Conservation (phyloP, 1,140 invertebrate species). For the Mylabris phalerata region DNA sequence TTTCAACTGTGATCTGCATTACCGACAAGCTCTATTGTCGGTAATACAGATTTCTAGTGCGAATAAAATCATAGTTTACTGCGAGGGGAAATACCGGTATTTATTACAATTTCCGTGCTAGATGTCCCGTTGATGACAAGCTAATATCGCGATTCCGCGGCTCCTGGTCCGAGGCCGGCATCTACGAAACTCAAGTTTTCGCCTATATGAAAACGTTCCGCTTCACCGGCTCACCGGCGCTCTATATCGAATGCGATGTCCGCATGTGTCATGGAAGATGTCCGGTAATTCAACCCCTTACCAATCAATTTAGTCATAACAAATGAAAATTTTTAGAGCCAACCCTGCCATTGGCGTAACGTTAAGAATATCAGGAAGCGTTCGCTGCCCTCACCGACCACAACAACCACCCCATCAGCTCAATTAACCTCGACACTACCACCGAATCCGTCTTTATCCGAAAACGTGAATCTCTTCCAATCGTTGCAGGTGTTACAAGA, state of each 20-base stretch:
- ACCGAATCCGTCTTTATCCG: constrained; percentile 51
- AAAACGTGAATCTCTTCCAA: constrained; percentile 85
- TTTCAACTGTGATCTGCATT: no score
- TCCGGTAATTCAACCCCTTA: constrained; percentile 55
- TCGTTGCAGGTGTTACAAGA: constrained; percentile 80
- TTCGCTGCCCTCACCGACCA: constrained; percentile 40
- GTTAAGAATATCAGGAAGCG: constrained; percentile 69
- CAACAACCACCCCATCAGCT: constrained; percentile 29
- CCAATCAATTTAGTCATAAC: background rate
- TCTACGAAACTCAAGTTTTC: constrained; percentile 90
- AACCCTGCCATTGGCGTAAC: constrained; percentile 88
- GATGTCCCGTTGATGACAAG: constrained; percentile 90
- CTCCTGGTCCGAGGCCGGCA: constrained; percentile 81
- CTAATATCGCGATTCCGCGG: constrained; percentile 86
- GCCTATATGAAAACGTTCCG: constrained; percentile 94
- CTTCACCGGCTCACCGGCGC: constrained; percentile 85
- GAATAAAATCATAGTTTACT: no score
- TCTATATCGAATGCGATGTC: constrained; percentile 92
- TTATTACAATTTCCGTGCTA: constrained; percentile 28
- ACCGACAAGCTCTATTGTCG: no score
- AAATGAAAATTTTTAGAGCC: constrained; percentile 55
- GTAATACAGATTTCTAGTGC: no score
- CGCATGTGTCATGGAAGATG: constrained; percentile 91
- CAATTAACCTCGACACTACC: constrained; percentile 20
- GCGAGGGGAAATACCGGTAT: no score